Evolutionary conservation across 2,797 vertebrate species (phyloP).

Genomic region (Catostomus latipinnis): DNA sequence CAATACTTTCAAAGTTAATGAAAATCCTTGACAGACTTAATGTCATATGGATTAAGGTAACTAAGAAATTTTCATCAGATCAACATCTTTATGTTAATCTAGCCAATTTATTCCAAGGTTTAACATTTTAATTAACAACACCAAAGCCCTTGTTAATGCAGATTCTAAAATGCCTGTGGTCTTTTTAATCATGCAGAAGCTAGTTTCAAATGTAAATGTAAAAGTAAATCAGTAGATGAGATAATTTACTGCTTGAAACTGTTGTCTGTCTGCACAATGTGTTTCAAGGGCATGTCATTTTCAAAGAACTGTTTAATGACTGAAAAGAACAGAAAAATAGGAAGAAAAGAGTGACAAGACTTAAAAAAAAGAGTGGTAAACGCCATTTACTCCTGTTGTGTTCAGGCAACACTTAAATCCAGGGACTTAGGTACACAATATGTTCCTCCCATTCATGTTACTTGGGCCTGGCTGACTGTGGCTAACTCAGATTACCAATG

Average conservation of each 20-base stretch:
- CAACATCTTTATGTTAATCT: not conserved
- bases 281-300: not conserved
- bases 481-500: conserved; percentile 11
- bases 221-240: not conserved
- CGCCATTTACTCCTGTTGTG: not conserved
- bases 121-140: not conserved
- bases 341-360: not conserved
- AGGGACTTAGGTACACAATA: not conserved
- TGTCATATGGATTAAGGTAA: not conserved
- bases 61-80: not conserved
- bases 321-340: not conserved
- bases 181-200: conserved; percentile 3
- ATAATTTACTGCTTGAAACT: not conserved
- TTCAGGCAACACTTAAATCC: not conserved
- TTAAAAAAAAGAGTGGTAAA: not conserved
- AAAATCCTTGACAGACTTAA: not conserved
- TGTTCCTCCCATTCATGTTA: not conserved
- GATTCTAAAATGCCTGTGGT: not conserved
- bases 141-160: not conserved
- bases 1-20: not conserved
- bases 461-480: not conserved
- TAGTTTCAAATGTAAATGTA: too few species aligned
- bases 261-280: not conserved
- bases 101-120: not conserved
- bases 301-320: not conserved